Evolutionary conservation across 2,797 vertebrate genomes (phyloP), one percentile per base, ranked within the genome.

Genomic region (Enteromius radiatus): DNA sequence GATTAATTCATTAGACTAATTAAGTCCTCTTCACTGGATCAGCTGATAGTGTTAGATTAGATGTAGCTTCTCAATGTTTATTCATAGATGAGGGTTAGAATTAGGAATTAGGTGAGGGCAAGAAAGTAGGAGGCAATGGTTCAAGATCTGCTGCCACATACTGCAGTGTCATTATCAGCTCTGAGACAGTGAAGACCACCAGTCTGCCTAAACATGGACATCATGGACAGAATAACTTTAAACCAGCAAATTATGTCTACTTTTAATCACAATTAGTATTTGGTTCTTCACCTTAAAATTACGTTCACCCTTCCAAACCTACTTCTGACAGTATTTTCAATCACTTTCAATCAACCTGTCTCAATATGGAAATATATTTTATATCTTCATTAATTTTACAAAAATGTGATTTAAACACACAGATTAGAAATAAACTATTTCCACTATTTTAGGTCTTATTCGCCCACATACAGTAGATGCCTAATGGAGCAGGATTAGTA

Each of bases 381-480:
- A 33, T 19, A 3, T 38, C 5, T 36, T 41, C 11, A 12, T 2
- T 1, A 2, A 19, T 49, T 33, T 31, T 31, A 19, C 17, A 26
- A 12, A 9, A 61, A 14, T 7, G 8, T 1, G 36, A 76, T 11
- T 56, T 11, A 21, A 6, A 1, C 54, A 31, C 6, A 49, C 19
- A 4, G 14, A 26, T 19, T 23, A 49, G 3, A 47, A n/a, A 45
- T 52, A 4, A 81, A 17, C n/a, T n/a, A n/a, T n/a, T n/a, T 63
- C 33, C 38, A 59, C 17, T 41, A 81, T 68, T 45, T 77, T 82
- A 68, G 23, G 21, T 84, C 54, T 19, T 33, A 78, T 85, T 74
- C 9, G 43, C 45, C 54, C 17, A 23, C 65, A 68, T n/a, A 26
- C 19, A 52, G 49, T 56, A 26, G 17, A 56, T 63, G 23, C 21